A percentile compares a stretch with the other conserved stretches of the same genome.
Conservation (phyloP, 2,888 invertebrate genomes). For the Callyntrura sp. region DNA sequence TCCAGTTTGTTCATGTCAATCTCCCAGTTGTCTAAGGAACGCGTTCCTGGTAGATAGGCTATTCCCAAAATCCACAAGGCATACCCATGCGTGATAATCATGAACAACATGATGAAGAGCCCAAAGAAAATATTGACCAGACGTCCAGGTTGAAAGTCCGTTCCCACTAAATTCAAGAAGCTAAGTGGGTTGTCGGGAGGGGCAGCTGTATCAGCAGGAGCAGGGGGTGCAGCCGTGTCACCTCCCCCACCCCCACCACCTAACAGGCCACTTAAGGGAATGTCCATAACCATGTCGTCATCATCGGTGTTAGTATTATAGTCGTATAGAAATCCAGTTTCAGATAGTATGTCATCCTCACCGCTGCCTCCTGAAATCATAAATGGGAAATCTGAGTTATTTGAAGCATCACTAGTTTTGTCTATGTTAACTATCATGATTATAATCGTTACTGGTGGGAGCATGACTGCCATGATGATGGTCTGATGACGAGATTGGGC, state of each 20-base stretch:
- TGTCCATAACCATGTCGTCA: slow-evolving; percentile 28
- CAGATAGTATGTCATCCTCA: slow-evolving; percentile 20
- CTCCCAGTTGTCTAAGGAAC: slow-evolving; percentile 79
- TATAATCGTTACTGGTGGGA: slow-evolving; percentile 8
- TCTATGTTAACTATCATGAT: slow-evolving; percentile 8
- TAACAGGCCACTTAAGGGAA: neutral
- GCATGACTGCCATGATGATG: neutral
- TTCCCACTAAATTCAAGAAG: slow-evolving; percentile 82
- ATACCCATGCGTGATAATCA: slow-evolving; percentile 83
- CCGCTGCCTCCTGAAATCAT: slow-evolving; percentile 20
- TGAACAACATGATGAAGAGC: slow-evolving; percentile 82
- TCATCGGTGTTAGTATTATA: neutral
- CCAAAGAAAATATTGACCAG: slow-evolving; percentile 83
- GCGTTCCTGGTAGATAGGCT: slow-evolving; percentile 83
- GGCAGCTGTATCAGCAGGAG: slow-evolving; percentile 3
- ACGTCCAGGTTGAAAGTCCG: slow-evolving; percentile 83
- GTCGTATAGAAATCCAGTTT: neutral
- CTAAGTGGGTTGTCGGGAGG: slow-evolving; percentile 71
- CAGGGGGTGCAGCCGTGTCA: neutral
- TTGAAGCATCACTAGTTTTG: neutral
- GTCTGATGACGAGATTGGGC: neutral
- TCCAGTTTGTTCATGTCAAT: slow-evolving; percentile 71
- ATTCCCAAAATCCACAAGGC: slow-evolving; percentile 83
- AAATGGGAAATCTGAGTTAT: slow-evolving; percentile 23
- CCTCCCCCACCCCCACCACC: slow-evolving; percentile 8